phyloP scores from a whole-genome alignment of 2,888 invertebrate species.

The Mimachlamys varia region DNA sequence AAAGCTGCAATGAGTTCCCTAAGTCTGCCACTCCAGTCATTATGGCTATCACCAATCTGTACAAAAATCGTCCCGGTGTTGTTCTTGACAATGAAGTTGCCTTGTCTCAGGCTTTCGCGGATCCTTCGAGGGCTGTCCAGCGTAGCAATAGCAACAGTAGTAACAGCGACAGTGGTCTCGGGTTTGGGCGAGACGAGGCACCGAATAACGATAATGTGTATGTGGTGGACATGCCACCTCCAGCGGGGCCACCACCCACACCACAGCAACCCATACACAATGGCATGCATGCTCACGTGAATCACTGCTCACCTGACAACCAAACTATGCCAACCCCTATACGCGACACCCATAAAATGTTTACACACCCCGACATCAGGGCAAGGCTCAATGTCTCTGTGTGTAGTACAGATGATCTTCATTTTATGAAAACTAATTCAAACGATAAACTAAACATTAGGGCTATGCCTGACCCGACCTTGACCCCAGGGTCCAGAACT shows the following conservation, averaged over 20 bases:
- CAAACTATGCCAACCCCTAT: constrained; percentile 56
- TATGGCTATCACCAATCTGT: constrained; percentile 84
- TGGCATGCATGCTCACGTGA: constrained; percentile 55
- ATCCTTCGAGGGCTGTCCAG: constrained; percentile 64
- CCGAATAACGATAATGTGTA: constrained; percentile 72
- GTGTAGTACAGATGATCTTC: constrained; percentile 64
- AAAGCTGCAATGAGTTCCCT: constrained; percentile 93
- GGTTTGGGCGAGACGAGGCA: constrained; percentile 86
- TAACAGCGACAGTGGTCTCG: constrained; percentile 97
- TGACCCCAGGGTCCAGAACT: constrained; percentile 47
- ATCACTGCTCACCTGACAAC: constrained; percentile 64
- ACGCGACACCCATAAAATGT: constrained; percentile 45
- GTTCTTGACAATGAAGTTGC: constrained; percentile 72
- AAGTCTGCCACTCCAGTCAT: constrained; percentile 88
- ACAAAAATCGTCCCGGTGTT: constrained; percentile 77
- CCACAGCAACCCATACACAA: constrained; percentile 11
- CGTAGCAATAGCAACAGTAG: constrained; percentile 84
- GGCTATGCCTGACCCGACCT: constrained; percentile 86
- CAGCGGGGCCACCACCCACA: constrained; percentile 45
- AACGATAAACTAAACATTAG: constrained; percentile 85
- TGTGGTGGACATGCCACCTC: constrained; percentile 71
- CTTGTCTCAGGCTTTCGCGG: constrained; percentile 73
- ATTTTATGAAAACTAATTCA: constrained; percentile 51
- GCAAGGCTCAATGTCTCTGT: constrained; percentile 59
- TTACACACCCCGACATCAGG: constrained; percentile 40